phyloP scores from a whole-genome alignment of 2,888 invertebrate species.

The Tetragonisca angustula region DNA sequence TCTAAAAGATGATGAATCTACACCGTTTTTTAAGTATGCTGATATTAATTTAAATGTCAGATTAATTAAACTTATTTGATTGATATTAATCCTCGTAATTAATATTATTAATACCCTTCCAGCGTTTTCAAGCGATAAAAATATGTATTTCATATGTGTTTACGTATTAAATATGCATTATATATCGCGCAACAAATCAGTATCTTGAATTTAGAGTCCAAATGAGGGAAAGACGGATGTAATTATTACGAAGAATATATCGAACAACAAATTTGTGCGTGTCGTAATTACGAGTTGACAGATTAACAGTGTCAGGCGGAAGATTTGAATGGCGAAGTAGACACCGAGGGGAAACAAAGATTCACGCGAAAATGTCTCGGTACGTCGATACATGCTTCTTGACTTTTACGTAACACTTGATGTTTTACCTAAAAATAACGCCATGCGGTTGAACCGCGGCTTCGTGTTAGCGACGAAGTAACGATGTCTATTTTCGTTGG shows the following conservation, averaged over 20 bases:
- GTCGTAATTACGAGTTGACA: background rate
- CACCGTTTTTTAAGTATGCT: background rate
- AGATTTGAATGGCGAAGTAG: background rate
- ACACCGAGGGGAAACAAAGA: conserved; percentile 14
- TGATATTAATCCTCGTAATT: background rate
- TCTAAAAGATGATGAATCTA: background rate
- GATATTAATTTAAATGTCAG: too few relatives aligned
- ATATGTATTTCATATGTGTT: background rate
- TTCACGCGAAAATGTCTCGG: conserved; percentile 56
- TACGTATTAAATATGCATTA: too few relatives aligned
- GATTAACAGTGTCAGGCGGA: accelerated
- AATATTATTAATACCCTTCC: background rate
- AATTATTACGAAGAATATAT: background rate
- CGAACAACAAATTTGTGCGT: accelerated
- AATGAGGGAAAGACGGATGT: background rate
- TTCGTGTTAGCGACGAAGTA: conserved; percentile 72
- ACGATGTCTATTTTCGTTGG: conserved; percentile 73
- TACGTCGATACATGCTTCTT: conserved; percentile 59
- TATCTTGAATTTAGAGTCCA: background rate
- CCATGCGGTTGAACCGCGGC: conserved; percentile 68
- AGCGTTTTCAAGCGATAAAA: background rate
- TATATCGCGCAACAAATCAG: too few relatives aligned
- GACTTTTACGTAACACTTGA: conserved; percentile 74
- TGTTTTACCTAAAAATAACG: conserved; percentile 73
- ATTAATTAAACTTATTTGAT: background rate